Evolutionary conservation across 2,113 vertebrate species (phyloP).

Genomic region (Probosciger aterrimus): DNA sequence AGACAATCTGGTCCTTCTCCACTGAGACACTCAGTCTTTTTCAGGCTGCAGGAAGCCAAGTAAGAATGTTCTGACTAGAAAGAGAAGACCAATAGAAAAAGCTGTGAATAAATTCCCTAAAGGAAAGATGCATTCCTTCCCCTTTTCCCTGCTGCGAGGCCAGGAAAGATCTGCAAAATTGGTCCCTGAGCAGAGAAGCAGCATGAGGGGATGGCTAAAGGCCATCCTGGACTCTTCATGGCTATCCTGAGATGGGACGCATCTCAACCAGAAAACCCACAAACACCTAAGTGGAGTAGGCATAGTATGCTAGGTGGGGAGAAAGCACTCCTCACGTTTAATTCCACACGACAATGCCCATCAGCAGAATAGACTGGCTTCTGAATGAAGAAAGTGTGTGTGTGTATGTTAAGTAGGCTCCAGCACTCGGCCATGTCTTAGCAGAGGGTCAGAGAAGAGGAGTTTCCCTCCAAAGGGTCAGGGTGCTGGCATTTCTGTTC

Average conservation of each 20-base stretch:
- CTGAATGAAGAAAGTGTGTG: neutral
- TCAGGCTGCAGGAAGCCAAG: neutral
- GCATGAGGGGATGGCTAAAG: neutral
- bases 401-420: neutral
- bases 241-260: neutral
- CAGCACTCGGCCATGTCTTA: neutral
- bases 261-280: neutral
- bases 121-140: neutral
- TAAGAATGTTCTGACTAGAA: neutral
- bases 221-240: neutral
- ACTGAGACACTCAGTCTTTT: neutral
- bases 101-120: neutral
- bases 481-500: neutral
- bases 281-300: neutral
- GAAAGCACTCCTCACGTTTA: neutral
- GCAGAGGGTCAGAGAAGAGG: neutral
- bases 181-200: neutral
- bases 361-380: neutral
- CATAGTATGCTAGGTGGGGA: neutral
- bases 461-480: neutral
- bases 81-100: neutral
- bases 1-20: neutral
- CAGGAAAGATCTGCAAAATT: neutral
- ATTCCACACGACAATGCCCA: neutral
- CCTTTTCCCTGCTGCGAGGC: neutral